phyloP scores from a whole-genome alignment of 2,113 vertebrate genomes.

The Phrynosoma blainvillii region DNA sequence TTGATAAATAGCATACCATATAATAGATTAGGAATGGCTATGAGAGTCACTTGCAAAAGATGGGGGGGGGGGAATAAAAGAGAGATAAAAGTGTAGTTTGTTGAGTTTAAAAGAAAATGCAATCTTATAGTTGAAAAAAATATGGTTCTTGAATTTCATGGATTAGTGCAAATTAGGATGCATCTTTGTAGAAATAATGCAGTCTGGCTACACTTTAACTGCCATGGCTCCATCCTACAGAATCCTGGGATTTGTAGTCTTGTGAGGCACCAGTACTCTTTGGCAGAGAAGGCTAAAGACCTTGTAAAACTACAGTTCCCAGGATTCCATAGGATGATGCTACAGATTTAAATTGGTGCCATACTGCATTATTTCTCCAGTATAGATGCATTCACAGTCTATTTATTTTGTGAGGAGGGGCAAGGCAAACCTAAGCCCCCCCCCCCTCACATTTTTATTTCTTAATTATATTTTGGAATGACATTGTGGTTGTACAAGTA shows the following conservation, averaged over 20 bases:
- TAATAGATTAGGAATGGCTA: neutral
- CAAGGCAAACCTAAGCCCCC: conserved; percentile 66
- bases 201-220: too few species aligned
- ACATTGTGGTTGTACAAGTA: conserved; percentile 58
- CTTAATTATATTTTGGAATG: conserved; percentile 64
- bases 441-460: conserved; percentile 58
- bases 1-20: neutral
- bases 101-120: neutral
- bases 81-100: neutral
- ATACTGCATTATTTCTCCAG: too few species aligned
- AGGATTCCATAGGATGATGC: too few species aligned
- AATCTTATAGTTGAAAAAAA: neutral
- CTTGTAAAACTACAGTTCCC: too few species aligned
- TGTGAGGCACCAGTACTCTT: too few species aligned
- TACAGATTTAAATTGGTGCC: too few species aligned
- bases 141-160: neutral
- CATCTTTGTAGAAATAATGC: too few species aligned
- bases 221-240: too few species aligned
- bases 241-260: too few species aligned
- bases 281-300: too few species aligned
- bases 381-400: conserved; percentile 36
- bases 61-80: too few species aligned
- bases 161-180: conserved; percentile 46
- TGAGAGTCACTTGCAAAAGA: neutral
- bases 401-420: conserved; percentile 44